Evolutionary conservation across 2,797 vertebrate genomes (phyloP).

Genomic region (Dallia pectoralis): DNA sequence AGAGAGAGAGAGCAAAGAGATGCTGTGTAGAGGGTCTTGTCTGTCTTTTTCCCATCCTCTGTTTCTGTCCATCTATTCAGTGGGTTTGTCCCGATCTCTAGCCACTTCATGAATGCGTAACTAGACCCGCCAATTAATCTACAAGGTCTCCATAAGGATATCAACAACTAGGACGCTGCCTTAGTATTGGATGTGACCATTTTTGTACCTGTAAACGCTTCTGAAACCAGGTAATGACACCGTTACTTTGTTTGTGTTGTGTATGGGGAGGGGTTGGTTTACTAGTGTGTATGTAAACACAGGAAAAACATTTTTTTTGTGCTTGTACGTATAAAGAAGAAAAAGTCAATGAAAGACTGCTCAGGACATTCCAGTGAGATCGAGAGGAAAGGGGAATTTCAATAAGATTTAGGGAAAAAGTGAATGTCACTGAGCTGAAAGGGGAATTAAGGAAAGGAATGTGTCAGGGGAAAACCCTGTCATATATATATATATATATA

Average conservation of each 20-base stretch:
- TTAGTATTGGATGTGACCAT: conserved; percentile 31
- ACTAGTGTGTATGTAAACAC: neutral
- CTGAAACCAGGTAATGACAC: conserved; percentile 52
- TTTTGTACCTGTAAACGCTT: conserved; percentile 33
- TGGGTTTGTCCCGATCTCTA: conserved; percentile 5
- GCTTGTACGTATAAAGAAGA: neutral
- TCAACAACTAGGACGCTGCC: conserved; percentile 15
- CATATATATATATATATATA: no score
- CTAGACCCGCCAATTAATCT: neutral
- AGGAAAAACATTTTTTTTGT: neutral
- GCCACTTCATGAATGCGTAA: conserved; percentile 36
- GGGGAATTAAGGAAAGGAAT: neutral
- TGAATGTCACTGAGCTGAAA: neutral
- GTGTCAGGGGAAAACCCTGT: neutral
- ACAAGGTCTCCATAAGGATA: conserved; percentile 22
- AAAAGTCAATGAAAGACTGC: neutral
- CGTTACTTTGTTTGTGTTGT: conserved; percentile 35
- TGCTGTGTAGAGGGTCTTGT: neutral
- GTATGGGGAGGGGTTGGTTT: conserved; percentile 18
- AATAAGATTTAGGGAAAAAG: no score
- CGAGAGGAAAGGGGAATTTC: conserved; percentile 31
- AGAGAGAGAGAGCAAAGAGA: conserved; percentile 46
- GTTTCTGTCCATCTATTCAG: neutral
- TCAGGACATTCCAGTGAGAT: neutral
- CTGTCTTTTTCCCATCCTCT: conserved; percentile 27